Evolutionary conservation across 1,140 invertebrate species (phyloP).

Genomic region (Zophobas atratus): DNA sequence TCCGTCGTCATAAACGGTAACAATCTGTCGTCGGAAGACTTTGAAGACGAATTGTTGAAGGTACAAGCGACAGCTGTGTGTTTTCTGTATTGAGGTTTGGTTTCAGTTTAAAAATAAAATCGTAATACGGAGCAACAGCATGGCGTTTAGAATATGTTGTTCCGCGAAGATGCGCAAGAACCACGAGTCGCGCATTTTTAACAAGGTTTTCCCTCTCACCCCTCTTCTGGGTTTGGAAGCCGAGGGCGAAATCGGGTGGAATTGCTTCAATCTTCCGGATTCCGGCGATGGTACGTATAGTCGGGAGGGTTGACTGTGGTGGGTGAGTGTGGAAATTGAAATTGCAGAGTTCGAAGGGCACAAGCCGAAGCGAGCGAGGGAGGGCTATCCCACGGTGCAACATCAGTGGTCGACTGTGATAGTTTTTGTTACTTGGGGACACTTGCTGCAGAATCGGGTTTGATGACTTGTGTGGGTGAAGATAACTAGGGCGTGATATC

Average conservation of each 20-base stretch:
- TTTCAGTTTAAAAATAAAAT: slow-evolving; percentile 59
- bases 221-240: slow-evolving; percentile 56
- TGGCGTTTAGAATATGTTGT: slow-evolving; percentile 58
- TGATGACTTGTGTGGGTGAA: no score
- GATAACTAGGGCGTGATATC: no score
- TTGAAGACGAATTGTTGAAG: slow-evolving; percentile 52
- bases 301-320: not conserved
- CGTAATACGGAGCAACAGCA: slow-evolving; percentile 51
- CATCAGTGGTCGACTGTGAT: slow-evolving; percentile 45
- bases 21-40: slow-evolving; percentile 55
- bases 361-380: slow-evolving; percentile 6
- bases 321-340: not conserved
- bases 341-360: not conserved
- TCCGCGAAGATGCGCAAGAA: slow-evolving; percentile 54
- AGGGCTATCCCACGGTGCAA: slow-evolving; percentile 17
- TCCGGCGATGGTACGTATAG: slow-evolving; percentile 6
- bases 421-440: slow-evolving; percentile 40
- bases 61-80: slow-evolving; percentile 31
- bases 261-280: slow-evolving; percentile 50
- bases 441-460: slow-evolving; percentile 1
- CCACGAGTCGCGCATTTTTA: slow-evolving; percentile 55
- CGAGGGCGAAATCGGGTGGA: slow-evolving; percentile 60
- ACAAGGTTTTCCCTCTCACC: slow-evolving; percentile 57
- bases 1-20: slow-evolving; percentile 57
- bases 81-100: slow-evolving; percentile 7